These are phyloP conservation scores for Euthynnus affinis DNA, from an alignment of 2,797 vertebrate genomes.

Conservation along the genomic window DNA sequence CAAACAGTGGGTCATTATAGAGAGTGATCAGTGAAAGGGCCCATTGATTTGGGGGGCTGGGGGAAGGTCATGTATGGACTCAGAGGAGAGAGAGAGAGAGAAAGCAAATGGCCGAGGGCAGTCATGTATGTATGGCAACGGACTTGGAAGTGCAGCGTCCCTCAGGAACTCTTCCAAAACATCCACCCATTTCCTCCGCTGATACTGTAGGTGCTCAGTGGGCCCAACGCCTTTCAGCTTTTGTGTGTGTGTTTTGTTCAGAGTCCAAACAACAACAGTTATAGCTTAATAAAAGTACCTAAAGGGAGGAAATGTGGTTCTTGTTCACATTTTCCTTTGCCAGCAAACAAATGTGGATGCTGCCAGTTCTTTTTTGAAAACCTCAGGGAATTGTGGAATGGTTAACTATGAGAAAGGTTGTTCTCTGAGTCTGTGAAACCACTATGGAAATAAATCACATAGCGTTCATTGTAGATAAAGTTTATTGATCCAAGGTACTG, in stretches of 20 bases:
- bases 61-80: slow-evolving; percentile 71
- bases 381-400: slow-evolving; percentile 24
- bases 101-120: slow-evolving; percentile 30
- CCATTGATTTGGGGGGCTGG: slow-evolving; percentile 78
- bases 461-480: slow-evolving; percentile 13
- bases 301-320: slow-evolving; percentile 61
- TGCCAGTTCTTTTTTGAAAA: slow-evolving; percentile 41
- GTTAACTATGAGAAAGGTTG: slow-evolving; percentile 47
- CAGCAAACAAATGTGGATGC: slow-evolving; percentile 35
- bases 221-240: slow-evolving; percentile 30
- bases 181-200: slow-evolving; percentile 75
- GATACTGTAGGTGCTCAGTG: slow-evolving; percentile 53
- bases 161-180: slow-evolving; percentile 65
- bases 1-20: slow-evolving; percentile 81
- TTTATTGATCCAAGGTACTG: slow-evolving; percentile 34
- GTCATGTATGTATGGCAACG: slow-evolving; percentile 55
- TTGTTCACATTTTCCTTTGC: slow-evolving; percentile 56
- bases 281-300: slow-evolving; percentile 51
- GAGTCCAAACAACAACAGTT: slow-evolving; percentile 62
- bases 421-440: slow-evolving; percentile 22
- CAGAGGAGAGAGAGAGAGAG: slow-evolving; percentile 51
- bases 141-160: slow-evolving; percentile 59
- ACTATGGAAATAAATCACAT: slow-evolving; percentile 32
- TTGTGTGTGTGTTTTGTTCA: slow-evolving; percentile 44
- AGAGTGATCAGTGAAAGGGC: slow-evolving; percentile 79